phyloP scores from a whole-genome alignment of 2,797 vertebrate genomes.

The Anabacerthia variegaticeps region DNA sequence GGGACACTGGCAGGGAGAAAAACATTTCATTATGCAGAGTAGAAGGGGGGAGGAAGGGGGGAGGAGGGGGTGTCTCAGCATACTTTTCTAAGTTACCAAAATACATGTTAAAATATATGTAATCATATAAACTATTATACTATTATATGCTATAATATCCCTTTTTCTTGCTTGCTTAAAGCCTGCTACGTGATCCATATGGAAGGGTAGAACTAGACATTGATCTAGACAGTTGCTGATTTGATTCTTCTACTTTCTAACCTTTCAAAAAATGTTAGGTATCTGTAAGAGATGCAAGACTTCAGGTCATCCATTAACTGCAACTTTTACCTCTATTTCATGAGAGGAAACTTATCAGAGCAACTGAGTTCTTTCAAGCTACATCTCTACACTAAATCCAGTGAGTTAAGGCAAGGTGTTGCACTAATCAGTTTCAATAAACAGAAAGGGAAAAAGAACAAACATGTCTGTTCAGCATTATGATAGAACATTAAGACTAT shows the following conservation, averaged over 20 bases:
- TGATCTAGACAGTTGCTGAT: background rate
- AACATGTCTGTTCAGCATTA: background rate
- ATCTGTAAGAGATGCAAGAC: background rate
- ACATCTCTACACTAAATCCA: background rate
- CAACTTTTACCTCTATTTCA: background rate
- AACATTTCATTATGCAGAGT: background rate
- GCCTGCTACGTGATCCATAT: background rate
- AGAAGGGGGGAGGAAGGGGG: background rate
- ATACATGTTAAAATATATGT: background rate
- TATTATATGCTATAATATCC: background rate
- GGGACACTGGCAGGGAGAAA: background rate
- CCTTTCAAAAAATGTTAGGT: background rate
- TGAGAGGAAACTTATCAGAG: background rate
- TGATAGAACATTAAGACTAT: background rate
- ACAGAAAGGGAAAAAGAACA: background rate
- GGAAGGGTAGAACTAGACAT: background rate
- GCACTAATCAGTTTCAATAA: background rate
- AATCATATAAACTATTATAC: background rate
- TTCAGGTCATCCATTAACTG: background rate
- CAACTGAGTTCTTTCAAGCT: background rate
- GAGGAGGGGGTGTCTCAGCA: background rate
- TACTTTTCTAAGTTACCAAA: background rate
- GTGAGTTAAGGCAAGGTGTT: background rate
- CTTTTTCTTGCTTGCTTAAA: background rate
- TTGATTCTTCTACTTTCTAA: background rate